These are phyloP conservation scores for Geococcyx californianus DNA, from an alignment of 2,113 vertebrate species.

Conservation along the genomic window DNA sequence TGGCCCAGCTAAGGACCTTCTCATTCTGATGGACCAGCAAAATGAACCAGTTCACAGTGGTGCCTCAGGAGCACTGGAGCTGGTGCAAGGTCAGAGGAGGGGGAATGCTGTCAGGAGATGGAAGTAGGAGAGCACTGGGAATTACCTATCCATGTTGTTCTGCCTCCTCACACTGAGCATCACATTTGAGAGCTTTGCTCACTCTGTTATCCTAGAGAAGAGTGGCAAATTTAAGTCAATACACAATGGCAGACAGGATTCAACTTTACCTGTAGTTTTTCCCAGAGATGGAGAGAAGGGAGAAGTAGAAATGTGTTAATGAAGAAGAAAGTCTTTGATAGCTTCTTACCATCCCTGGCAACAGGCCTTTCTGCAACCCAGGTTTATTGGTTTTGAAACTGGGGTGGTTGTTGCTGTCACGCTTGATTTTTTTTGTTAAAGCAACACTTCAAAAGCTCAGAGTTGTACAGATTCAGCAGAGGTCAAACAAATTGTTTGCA, in stretches of 20 bases:
- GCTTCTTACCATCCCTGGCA: background rate
- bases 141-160: background rate
- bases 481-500: slow-evolving; percentile 71
- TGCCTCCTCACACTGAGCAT: background rate
- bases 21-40: accelerated
- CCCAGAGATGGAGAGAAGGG: background rate
- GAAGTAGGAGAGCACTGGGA: background rate
- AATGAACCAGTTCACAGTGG: background rate
- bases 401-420: background rate
- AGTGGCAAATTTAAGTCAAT: background rate
- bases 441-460: slow-evolving; percentile 34
- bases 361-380: background rate
- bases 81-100: background rate
- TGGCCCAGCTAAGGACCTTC: accelerated
- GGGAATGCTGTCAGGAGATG: accelerated
- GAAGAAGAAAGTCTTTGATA: background rate
- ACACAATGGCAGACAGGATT: background rate
- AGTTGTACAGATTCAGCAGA: slow-evolving; percentile 42
- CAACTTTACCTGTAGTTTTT: background rate
- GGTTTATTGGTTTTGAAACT: background rate
- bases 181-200: background rate
- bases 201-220: background rate
- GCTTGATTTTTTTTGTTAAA: slow-evolving; percentile 31
- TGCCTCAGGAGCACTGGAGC: background rate
- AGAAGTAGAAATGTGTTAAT: background rate